phyloP scores from a whole-genome alignment of 2,888 invertebrate genomes.

The Cheilosia grossa region DNA sequence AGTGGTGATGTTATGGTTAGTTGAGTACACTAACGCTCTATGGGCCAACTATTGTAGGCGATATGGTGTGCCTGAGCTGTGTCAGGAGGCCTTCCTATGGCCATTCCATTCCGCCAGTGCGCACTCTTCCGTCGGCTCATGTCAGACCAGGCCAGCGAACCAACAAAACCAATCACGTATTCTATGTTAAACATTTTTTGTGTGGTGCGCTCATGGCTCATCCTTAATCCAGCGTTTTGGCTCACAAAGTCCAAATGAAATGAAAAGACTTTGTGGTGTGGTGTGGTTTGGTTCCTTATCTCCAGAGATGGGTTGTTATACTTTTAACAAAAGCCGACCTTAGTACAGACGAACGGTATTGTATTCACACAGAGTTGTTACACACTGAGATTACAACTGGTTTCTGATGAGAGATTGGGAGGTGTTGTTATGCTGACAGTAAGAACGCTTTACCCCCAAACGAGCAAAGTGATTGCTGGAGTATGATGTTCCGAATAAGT shows the following conservation, averaged over 20 bases:
- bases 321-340: conserved; percentile 68
- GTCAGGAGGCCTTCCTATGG: conserved; percentile 41
- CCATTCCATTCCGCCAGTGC: conserved; percentile 27
- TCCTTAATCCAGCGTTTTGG: conserved; percentile 37
- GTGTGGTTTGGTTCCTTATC: conserved; percentile 57
- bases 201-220: conserved; percentile 53
- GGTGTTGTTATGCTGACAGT: conserved; percentile 5
- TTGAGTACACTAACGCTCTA: conserved; percentile 70
- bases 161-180: conserved; percentile 80
- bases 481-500: neutral
- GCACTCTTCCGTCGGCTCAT: conserved; percentile 54
- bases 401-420: conserved; percentile 1
- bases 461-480: neutral
- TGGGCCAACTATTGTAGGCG: conserved; percentile 69
- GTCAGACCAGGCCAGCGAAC: conserved; percentile 52
- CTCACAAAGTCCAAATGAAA: conserved; percentile 59
- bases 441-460: conserved; percentile 15
- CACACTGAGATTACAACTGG: conserved; percentile 57
- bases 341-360: conserved; percentile 65
- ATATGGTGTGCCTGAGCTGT: conserved; percentile 23
- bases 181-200: conserved; percentile 83
- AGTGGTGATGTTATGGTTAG: conserved; percentile 74
- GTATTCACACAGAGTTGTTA: conserved; percentile 71
- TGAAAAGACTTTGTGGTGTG: conserved; percentile 41
- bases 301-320: conserved; percentile 61